A percentile compares a stretch with the other conserved stretches of the same genome.
phyloP scores from a whole-genome alignment of 2,113 vertebrate species.

The Phylloscopus trochiloides region DNA sequence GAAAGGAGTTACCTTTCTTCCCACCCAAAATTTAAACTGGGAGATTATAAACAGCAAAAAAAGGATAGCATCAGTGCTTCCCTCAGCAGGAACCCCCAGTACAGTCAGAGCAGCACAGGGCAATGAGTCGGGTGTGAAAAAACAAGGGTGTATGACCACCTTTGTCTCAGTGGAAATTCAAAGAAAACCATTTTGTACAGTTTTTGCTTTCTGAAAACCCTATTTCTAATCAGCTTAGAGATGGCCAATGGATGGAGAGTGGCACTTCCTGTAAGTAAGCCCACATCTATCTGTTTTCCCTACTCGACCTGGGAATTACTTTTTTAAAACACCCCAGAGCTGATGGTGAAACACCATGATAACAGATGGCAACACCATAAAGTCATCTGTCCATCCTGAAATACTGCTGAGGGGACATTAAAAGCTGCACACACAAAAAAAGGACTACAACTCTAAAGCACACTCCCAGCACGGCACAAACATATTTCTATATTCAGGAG shows the following conservation, averaged over 20 bases:
- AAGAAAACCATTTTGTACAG: background rate
- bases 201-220: background rate
- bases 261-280: background rate
- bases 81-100: background rate
- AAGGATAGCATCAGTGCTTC: background rate
- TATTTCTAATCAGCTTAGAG: background rate
- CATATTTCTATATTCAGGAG: background rate
- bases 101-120: background rate
- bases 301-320: background rate
- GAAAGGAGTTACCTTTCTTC: background rate
- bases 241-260: background rate
- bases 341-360: background rate
- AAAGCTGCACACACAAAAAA: background rate
- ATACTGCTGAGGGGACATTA: background rate
- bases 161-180: background rate
- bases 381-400: background rate
- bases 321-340: background rate
- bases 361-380: background rate
- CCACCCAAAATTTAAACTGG: background rate
- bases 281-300: background rate
- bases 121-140: fast-evolving
- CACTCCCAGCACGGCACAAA: background rate
- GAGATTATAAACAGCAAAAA: background rate
- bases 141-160: too few relatives aligned
- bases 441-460: background rate